Percentiles rank a stretch among this genome's conserved stretches.
Conservation (phyloP, 2,797 vertebrate genomes). For the Hybognathus amarus region DNA sequence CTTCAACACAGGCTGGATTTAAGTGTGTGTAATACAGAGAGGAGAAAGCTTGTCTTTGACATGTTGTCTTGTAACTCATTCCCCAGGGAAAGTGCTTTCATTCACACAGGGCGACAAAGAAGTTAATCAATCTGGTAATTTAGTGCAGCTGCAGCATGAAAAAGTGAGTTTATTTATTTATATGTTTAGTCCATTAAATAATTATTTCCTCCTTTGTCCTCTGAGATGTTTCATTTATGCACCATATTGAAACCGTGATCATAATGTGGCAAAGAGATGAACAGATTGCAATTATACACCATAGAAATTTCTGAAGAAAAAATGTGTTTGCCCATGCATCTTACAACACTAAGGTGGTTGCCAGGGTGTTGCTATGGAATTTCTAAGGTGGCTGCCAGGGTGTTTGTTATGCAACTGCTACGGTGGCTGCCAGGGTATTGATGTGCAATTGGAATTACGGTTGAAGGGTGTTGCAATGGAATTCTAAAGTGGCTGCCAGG, state of each 20-base stretch:
- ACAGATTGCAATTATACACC: neutral
- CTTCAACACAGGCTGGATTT: constrained; percentile 41
- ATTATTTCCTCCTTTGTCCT: constrained; percentile 44
- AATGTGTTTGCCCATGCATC: neutral
- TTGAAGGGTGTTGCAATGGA: neutral
- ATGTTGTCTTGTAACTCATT: constrained; percentile 76
- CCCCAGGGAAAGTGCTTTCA: constrained; percentile 75
- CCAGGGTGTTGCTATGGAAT: neutral
- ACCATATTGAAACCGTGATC: neutral
- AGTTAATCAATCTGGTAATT: constrained; percentile 83
- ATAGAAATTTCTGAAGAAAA: neutral
- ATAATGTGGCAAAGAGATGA: constrained; percentile 8
- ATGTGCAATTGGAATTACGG: too few relatives aligned
- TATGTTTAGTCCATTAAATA: constrained; percentile 28
- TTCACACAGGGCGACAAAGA: constrained; percentile 75
- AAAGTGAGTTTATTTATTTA: constrained; percentile 40
- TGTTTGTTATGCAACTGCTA: too few relatives aligned
- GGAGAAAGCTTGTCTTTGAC: constrained; percentile 54
- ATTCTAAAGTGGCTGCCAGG: neutral
- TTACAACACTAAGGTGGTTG: neutral
- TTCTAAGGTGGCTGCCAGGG: too few relatives aligned
- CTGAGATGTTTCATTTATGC: constrained; percentile 26
- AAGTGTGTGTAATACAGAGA: constrained; percentile 42
- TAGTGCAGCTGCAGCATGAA: constrained; percentile 66
- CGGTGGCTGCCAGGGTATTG: neutral